These are phyloP conservation scores for Cladorhizidae sp. DNA, from an alignment of 37 sponge, comb jelly and placozoan species.

Conservation along the genomic window DNA sequence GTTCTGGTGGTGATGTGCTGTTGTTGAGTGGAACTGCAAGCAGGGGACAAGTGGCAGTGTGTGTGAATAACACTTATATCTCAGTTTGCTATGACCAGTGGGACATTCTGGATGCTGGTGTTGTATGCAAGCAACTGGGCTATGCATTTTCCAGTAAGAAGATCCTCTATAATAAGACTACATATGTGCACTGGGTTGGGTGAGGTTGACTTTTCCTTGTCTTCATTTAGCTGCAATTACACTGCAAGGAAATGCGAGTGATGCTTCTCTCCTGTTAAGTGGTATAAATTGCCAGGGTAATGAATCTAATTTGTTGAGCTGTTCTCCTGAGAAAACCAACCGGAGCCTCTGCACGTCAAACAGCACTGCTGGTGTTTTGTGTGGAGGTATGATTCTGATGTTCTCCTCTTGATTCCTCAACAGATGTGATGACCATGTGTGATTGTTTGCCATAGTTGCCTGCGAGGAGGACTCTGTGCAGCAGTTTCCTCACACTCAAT, in stretches of 20 bases:
- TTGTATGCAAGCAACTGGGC: constrained; percentile 38
- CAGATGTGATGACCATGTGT: neutral
- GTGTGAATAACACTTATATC: constrained; percentile 2
- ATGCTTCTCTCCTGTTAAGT: neutral
- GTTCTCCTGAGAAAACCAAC: neutral
- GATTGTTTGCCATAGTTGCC: neutral
- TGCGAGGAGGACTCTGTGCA: neutral
- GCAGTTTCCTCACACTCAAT: neutral
- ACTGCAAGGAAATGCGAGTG: neutral
- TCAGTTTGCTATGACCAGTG: constrained; percentile 51
- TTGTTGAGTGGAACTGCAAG: constrained; percentile 27
- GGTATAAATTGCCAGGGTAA: neutral
- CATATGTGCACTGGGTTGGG: neutral
- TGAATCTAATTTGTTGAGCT: neutral
- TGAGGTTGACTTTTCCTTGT: neutral
- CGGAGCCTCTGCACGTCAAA: neutral
- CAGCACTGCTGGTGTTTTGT: neutral
- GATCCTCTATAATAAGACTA: neutral
- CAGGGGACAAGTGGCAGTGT: constrained; percentile 44
- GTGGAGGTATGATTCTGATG: neutral
- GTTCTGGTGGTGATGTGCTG: constrained; percentile 20
- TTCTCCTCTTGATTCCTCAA: neutral
- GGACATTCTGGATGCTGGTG: constrained; percentile 37
- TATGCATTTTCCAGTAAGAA: constrained; percentile 11
- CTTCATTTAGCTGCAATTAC: neutral